Percentiles rank a stretch among this genome's conserved stretches.
Evolutionary conservation across 2,888 invertebrate genomes (phyloP).

Genomic region (Pecten maximus): DNA sequence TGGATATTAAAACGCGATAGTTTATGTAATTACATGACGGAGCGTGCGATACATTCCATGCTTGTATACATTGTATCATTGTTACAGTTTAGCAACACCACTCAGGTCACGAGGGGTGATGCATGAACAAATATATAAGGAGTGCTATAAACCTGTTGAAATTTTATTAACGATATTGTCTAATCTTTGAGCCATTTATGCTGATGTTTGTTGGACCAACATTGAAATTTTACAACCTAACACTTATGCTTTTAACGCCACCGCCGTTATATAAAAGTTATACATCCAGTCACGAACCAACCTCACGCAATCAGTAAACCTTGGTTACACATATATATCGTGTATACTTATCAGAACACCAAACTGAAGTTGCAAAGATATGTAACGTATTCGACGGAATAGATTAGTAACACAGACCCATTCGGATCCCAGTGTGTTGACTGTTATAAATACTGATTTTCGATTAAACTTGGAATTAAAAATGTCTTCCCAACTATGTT

Average conservation of each 20-base stretch:
- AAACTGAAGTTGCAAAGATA: neutral
- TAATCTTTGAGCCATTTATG: constrained; percentile 30
- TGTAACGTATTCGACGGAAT: neutral
- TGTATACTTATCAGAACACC: neutral
- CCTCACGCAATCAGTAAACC: neutral
- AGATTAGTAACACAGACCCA: neutral
- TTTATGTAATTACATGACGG: neutral
- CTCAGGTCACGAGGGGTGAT: neutral
- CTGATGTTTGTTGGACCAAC: constrained; percentile 16
- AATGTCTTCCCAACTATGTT: too few species aligned
- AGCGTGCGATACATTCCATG: neutral
- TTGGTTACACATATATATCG: neutral
- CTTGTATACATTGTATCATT: neutral
- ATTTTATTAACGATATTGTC: constrained; percentile 33
- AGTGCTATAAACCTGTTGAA: neutral
- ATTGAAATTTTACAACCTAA: constrained; percentile 24
- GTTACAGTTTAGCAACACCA: neutral
- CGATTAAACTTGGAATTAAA: too few species aligned
- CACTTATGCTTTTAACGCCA: constrained; percentile 28
- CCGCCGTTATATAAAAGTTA: constrained; percentile 4
- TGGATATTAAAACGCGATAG: neutral
- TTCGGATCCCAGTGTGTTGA: too few species aligned
- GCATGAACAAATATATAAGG: neutral
- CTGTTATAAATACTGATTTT: too few species aligned
- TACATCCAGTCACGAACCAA: neutral